Evolutionary conservation across 2,888 invertebrate species (phyloP).

Genomic region (Teleiodes luculella): DNA sequence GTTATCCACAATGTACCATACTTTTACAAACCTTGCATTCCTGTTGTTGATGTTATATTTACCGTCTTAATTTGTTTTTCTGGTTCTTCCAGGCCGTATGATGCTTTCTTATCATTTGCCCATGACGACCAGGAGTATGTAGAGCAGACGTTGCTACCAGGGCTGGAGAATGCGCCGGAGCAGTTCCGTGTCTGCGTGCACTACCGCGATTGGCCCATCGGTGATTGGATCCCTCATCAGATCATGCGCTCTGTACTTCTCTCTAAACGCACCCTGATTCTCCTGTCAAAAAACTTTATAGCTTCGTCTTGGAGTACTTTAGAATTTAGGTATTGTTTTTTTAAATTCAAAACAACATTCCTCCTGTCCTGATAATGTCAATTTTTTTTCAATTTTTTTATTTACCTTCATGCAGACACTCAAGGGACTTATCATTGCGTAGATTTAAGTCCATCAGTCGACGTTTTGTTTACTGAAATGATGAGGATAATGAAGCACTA

Average conservation of each 20-base stretch:
- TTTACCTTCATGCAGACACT: too few relatives aligned
- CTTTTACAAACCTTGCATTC: too few relatives aligned
- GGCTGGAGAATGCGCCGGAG: conserved; percentile 59
- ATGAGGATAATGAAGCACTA: too few relatives aligned
- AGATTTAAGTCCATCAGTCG: too few relatives aligned
- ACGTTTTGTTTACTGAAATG: too few relatives aligned
- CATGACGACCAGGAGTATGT: conserved; percentile 87
- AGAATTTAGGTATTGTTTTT: conserved; percentile 12
- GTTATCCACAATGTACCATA: too few relatives aligned
- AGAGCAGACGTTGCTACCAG: conserved; percentile 80
- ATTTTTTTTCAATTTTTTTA: too few relatives aligned
- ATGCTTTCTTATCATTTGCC: conserved; percentile 90
- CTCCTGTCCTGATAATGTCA: not conserved
- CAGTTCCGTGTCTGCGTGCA: conserved; percentile 12
- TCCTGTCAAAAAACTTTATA: conserved; percentile 6
- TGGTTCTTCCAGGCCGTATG: conserved; percentile 69
- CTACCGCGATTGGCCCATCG: conserved; percentile 28
- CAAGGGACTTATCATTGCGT: too few relatives aligned
- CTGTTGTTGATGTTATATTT: too few relatives aligned
- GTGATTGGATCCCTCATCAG: conserved; percentile 20
- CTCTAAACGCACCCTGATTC: conserved; percentile 3
- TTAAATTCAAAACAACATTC: too few relatives aligned
- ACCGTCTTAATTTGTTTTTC: too few relatives aligned
- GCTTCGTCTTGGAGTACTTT: conserved; percentile 1
- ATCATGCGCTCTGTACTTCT: conserved; percentile 2